Base-by-base conservation (phyloP, 2,113 vertebrate genomes). In the Machaerirhynchus nigripectus region DNA sequence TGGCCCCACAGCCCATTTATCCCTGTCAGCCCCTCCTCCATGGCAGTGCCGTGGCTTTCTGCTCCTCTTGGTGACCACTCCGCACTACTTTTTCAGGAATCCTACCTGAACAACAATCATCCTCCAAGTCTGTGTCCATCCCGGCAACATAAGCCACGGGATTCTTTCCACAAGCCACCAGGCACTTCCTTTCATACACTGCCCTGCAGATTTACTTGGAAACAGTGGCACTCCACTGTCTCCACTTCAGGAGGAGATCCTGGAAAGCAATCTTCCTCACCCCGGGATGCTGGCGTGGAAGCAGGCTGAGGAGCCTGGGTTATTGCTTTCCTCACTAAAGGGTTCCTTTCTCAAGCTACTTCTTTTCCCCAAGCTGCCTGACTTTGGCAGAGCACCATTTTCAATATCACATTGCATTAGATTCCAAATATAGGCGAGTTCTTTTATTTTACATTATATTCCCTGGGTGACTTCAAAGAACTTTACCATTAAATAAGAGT, bases 181-280 rank as follows among this genome's bases (percentile, higher is more conserved):
- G 79, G 85, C 63, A 6, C 70, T 89, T 90, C 90, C 93, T 84
- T 85, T 75, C 87, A 61, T 88, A 50, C 4, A 8, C 56, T 35
- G 78, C 95, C 94, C 87, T 11, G 74, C 63, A 89, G 95, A 86
- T 77, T 93, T 40, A 50, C 95, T 93, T 95, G 96, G 91, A 87
- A 89, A 71, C 92, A 79, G 93, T 76, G 92, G 89, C 95, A 71
- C 95, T 96, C 4, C 80, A 8, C 37, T 1, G 70, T 89, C 96
- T 95, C 87, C 84, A 42, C 93, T 97, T 84, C 92, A 95, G 90
- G 86, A 74, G 70, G 91, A 89, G 89, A 95, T 95, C 80, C 94
- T 96, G 96, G 89, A 92, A 89, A 90, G 84, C 57, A 97, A 82
- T 92, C 88, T 84, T 79, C 94, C 92, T 96, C 96, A 23, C 78